Evolutionary conservation across 1,140 invertebrate species (phyloP).

Genomic region (Psix sp.): DNA sequence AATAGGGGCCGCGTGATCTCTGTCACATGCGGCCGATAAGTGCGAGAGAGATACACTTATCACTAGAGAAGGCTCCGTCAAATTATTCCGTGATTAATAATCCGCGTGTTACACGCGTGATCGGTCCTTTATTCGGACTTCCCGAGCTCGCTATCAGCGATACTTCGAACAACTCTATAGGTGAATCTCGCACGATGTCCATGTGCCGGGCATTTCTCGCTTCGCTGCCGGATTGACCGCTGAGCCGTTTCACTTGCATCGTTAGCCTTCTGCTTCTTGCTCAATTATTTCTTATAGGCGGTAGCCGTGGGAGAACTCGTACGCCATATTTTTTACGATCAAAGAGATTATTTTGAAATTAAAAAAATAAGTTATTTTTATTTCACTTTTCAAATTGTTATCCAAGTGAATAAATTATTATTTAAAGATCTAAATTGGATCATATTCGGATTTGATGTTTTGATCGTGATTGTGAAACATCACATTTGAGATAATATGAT

Average conservation of each 20-base stretch:
- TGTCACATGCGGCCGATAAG: conserved; percentile 21
- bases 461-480: no score
- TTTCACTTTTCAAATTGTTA: no score
- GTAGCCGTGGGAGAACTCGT: conserved; percentile 61
- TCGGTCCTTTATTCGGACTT: conserved; percentile 68
- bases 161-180: conserved; percentile 14
- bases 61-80: conserved; percentile 56
- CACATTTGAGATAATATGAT: no score
- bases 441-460: no score
- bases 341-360: no score
- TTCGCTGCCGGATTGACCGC: conserved; percentile 54
- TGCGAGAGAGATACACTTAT: conserved; percentile 6
- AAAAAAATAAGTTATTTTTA: no score
- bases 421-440: no score
- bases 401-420: no score
- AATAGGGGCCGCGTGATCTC: conserved; percentile 21
- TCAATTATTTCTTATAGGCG: conserved; percentile 49
- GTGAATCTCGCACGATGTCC: conserved; percentile 28
- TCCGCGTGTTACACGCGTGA: conserved; percentile 75
- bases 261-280: conserved; percentile 52
- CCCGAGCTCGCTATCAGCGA: conserved; percentile 10
- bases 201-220: conserved; percentile 40
- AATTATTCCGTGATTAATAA: conserved; percentile 77
- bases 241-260: conserved; percentile 58
- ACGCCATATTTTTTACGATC: no score